Base-by-base conservation (phyloP, 2,113 vertebrate genomes). In the Saccopteryx bilineata region DNA sequence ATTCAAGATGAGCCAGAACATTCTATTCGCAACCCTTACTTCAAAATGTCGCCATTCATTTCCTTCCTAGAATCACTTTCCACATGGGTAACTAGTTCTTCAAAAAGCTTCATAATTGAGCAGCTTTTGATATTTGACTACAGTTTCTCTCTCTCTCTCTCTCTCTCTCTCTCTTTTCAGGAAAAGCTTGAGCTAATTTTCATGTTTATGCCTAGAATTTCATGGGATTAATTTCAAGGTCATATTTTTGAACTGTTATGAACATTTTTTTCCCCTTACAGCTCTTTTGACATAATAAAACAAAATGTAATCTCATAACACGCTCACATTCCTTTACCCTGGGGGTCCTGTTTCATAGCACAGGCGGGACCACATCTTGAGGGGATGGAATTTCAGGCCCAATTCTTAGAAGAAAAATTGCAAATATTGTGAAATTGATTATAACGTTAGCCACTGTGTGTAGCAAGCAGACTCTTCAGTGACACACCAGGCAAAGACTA, bases 171-270 rank as follows among this genome's bases (percentile, higher is more conserved):
- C 39, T 39, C 2, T 96, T 97, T 91, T 54, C 23, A 95, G 87
- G 72, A 97, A 95, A 61, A 92, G 75, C 54, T n/a, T 75, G 92
- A 96, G 68, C 81, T 95, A 97, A 97, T 97, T 98, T 97, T 98
- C 93, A 98, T 95, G 96, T 98, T 98, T 97, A 90, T 96, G 95
- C 96, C 96, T 98, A 98, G 97, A 98, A 98, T 98, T 98, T 98
- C 97, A 98, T 96, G 98, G 98, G 98, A 98, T 98, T 98, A 98
- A 98, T 98, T 97, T 97, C 96, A 98, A 98, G 90, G 97, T 98
- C 98, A 98, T 98, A 98, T 97, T 98, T 97, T 95, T 98, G 98
- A 98, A 98, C 96, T 97, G 96, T 97, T 98, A 98, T 98, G 98
- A 98, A 98, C 98, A 98, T 98, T 98, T 98, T 98, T 98, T 98